Base-by-base conservation (phyloP, 2,888 invertebrate genomes). In the Diaphora mendica region DNA sequence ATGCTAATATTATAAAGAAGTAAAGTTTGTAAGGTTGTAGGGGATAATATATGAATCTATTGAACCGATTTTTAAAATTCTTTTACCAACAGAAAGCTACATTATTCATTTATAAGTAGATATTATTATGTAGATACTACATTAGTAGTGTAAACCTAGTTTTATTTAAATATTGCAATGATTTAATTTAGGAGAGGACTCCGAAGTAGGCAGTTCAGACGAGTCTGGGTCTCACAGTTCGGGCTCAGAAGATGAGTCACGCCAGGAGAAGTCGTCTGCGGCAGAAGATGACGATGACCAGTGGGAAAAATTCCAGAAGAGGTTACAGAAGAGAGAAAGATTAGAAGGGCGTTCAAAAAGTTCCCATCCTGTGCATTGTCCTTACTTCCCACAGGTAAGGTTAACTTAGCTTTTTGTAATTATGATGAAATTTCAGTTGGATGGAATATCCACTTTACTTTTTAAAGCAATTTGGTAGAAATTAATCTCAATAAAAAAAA, bases 321-420 rank as follows among this genome's bases (percentile, higher is more conserved):
- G 98, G 87, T 93, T 99, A 74, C 97, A 98, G 83, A 98, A 98
- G 89, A 96, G 98, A 33, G 99, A 99, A 89, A 97, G 98, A 82
- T 95, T 99, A 64, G 99, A 99, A 92, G 98, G 99, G 11, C 98
- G 98, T 88, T 99, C 99, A 68, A 99, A 99, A 94, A 96, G 97
- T 85, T 99, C 99, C 23, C 99, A 99, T 91, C 96, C 97, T n/a
- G 99, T 99, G 42, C 99, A 99, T 92, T 98, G 99, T 94, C 99
- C 99, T 0, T 97, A 97, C 92, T 99, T 98, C 93, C 99, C 99
- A 8, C 97, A 98, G 91, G 97, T 98, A 89, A 89, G 7, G 65
- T n/a, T 68, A 30, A 30, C 26, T 42, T 8, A 4, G 5, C 2
- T 1, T 30, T 4, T 62, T 59, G 15, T 33, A 33, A 33, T 33